Base-by-base conservation (phyloP, 2,797 vertebrate species). In the Threskiornis aethiopicus region DNA sequence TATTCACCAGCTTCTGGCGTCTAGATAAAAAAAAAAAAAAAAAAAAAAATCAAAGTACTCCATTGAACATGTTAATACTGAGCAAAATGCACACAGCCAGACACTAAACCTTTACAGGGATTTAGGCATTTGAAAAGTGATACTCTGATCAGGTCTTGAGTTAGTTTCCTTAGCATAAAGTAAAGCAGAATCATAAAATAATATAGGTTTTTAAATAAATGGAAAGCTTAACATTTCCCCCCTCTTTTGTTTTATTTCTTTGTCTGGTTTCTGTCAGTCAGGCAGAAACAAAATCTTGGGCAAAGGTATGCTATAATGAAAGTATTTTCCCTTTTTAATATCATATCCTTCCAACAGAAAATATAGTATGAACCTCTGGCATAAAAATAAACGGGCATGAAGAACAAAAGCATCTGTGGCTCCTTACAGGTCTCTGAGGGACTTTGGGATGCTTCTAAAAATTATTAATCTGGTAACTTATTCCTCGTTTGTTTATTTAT, bases 61-160 rank as follows among this genome's bases (percentile, higher is more conserved):
- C 97, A 98, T 98, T 98, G 98, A 98, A 98, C 98, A 98, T 98
- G 98, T 98, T 98, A 98, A 98, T 98, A 98, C 98, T 95, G 97
- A 98, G 98, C 98, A 98, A 98, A 98, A 98, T 97, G 98, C 98
- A 98, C 98, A 98, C 98, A 98, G 98, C 98, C 94, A 98, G 98
- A 98, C 97, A 97, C 98, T 98, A 98, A 98, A 98, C 98, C 98
- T 98, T 98, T 97, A 98, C 98, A 98, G 98, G 98, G 98, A 98
- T 98, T 98, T 98, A 98, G 97, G 97, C 97, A 98, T 98, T 98
- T 98, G 98, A 97, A 98, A 98, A 98, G 98, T 97, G 98, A 98
- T 98, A 98, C 98, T 98, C 98, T 97, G 98, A 97, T 98, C 98
- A 94, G 97, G 98, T 97, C 98, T 96, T 93, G 97, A 97, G 97